These are phyloP conservation scores for Rhinichthys klamathensis DNA, from an alignment of 2,113 vertebrate species.

Conservation along the genomic window DNA sequence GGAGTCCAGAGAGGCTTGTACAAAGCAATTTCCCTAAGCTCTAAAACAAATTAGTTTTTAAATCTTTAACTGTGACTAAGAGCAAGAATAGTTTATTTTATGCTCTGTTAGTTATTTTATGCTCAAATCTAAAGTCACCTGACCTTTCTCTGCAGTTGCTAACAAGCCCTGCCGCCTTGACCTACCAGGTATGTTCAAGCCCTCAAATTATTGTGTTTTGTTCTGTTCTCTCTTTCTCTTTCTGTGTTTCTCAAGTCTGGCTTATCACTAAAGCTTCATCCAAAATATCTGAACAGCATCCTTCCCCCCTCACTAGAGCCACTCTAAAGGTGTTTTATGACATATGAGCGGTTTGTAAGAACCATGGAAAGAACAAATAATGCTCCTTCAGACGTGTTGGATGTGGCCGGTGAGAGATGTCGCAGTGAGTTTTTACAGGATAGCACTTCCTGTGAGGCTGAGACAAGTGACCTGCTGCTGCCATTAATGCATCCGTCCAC, in stretches of 20 bases:
- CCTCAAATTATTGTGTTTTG: slow-evolving; percentile 11
- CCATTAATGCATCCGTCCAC: background rate
- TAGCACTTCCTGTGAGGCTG: slow-evolving; percentile 8
- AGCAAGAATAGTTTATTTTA: background rate
- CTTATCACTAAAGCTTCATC: slow-evolving; percentile 52
- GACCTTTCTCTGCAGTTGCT: slow-evolving; percentile 78
- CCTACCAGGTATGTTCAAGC: slow-evolving; percentile 78
- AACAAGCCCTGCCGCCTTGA: slow-evolving; percentile 67
- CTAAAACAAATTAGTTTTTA: background rate
- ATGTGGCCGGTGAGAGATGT: slow-evolving; percentile 29
- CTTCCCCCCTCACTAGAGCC: slow-evolving; percentile 57
- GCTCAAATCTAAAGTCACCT: slow-evolving; percentile 70
- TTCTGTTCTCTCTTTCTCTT: slow-evolving; percentile 9
- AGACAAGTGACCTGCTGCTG: background rate
- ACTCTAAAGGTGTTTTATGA: slow-evolving; percentile 22
- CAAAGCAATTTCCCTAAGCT: background rate
- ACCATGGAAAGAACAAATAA: slow-evolving; percentile 40
- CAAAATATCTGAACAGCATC: slow-evolving; percentile 55
- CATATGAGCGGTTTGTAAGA: background rate
- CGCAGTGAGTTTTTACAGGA: slow-evolving; percentile 20
- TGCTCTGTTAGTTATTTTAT: slow-evolving; percentile 61
- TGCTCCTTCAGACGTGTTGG: slow-evolving; percentile 52
- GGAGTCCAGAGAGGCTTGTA: background rate
- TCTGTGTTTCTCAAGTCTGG: slow-evolving; percentile 61
- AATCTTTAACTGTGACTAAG: background rate